Conservation (phyloP, 2,888 invertebrate species). For the Nomada fucata region DNA sequence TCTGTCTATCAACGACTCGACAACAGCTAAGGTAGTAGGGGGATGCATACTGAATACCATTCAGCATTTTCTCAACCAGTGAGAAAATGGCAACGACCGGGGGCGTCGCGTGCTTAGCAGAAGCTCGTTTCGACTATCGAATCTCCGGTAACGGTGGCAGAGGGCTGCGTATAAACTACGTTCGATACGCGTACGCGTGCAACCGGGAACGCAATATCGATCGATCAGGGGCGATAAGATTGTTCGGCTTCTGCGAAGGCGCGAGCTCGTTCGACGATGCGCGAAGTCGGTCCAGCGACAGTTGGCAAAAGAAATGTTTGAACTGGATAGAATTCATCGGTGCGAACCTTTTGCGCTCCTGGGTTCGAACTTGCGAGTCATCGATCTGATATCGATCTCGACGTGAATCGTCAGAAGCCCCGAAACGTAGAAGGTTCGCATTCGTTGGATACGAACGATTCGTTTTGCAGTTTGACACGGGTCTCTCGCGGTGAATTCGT, state of each 20-base stretch:
- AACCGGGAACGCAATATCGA: no score
- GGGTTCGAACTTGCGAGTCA: not conserved
- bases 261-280: conserved; percentile 32
- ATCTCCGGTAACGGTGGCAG: not conserved
- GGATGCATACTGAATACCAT: conserved; percentile 81
- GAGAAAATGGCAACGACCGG: conserved; percentile 74
- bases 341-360: conserved; percentile 15
- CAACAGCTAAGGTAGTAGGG: conserved; percentile 82
- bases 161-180: no score
- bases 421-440: conserved; percentile 8
- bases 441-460: conserved; percentile 11
- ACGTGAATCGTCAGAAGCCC: not conserved
- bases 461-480: conserved; percentile 46
- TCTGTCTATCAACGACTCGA: conserved; percentile 84
- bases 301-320: conserved; percentile 17
- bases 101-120: conserved; percentile 74
- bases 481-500: conserved; percentile 73
- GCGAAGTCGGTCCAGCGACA: not conserved
- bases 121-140: conserved; percentile 62
- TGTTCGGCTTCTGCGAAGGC: conserved; percentile 71
- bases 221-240: no score
- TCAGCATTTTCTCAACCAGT: conserved; percentile 74
- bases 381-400: no score
- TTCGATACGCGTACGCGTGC: not conserved
- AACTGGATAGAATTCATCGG: conserved; percentile 40